Base-by-base conservation (phyloP, 2,797 vertebrate species). In the Chrosomus eos region DNA sequence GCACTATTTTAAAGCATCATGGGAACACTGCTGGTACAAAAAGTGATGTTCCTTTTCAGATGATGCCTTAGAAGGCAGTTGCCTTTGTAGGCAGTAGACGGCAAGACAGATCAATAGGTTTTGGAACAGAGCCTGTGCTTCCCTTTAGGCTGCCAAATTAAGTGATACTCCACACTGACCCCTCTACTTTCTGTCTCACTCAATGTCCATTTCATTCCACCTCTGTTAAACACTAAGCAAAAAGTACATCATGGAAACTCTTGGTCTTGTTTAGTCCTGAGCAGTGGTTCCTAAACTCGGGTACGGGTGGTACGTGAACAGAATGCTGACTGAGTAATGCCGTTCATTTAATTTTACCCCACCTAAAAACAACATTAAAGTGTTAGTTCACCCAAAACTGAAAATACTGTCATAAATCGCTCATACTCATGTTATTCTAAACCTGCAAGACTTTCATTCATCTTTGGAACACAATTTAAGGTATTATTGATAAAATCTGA, bases 121-220 rank as follows among this genome's bases (percentile, higher is more conserved):
- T 82, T 73, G 53, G 36, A 70, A 55, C 66, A 40, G 23, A 68
- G 66, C 66, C 67, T 81, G 31, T 81, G 66, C 38, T 81, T 55
- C 51, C 9, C n/a, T 71, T 71, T 26, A 16, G 36, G 13, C 74
- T 77, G 74, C 36, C 74, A 77, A 77, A 77, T 40, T 77, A 81
- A 71, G 79, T 58, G 51, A 81, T 81, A 13, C n/a, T 71, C n/a
- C 48, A 48, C 14, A 36, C 38, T 82, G 55, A 11, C 40, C 48
- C 23, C 21, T 23, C 23, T 16, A 18, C 64, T 66, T 53, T 38
- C 68, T 28, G 71, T 77, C 33, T 80, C 53, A 21, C 60, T 75
- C 11, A 28, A 11, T 31, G n/a, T 68, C 71, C n/a, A 38, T 80
- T 75, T 76, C 13, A 43, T 55, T 55, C 68, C 38, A 62, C 60